Evolutionary conservation across 2,797 vertebrate genomes (phyloP).

Genomic region (Coccyzus lansbergi): DNA sequence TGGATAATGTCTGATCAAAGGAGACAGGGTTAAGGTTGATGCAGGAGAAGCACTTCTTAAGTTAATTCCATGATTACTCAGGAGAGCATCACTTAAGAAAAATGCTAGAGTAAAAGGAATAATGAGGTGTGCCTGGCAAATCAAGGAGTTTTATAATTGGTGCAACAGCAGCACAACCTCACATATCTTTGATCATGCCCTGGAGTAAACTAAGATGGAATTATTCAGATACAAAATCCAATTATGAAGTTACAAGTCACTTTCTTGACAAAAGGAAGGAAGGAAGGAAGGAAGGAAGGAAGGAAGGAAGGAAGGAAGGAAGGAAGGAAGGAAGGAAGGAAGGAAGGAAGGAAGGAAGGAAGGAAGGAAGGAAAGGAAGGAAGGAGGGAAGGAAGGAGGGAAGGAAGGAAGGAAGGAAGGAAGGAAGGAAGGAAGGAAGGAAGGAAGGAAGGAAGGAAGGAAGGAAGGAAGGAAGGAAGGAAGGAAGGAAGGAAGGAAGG

Average conservation of each 20-base stretch:
- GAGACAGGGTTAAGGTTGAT: background rate
- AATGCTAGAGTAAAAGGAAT: background rate
- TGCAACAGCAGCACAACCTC: background rate
- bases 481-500: too few species aligned
- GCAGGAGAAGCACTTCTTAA: background rate
- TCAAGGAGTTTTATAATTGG: background rate
- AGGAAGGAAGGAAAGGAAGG: too few species aligned
- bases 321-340: too few species aligned
- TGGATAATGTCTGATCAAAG: slow-evolving; percentile 35
- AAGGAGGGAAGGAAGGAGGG: background rate
- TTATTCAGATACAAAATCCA: background rate
- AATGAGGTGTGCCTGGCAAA: background rate
- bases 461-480: background rate
- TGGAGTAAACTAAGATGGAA: background rate
- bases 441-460: background rate
- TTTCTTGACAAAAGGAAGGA: background rate
- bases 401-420: background rate
- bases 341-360: too few species aligned
- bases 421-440: too few species aligned
- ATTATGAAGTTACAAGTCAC: background rate
- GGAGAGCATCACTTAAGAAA: slow-evolving; percentile 17
- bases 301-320: background rate
- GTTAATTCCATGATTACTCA: slow-evolving; percentile 25
- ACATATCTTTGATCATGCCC: background rate
- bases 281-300: background rate